A percentile compares a stretch with the other conserved stretches of the same genome.
phyloP scores from a whole-genome alignment of 2,113 vertebrate genomes.

The Sinocyclocheilus grahami region DNA sequence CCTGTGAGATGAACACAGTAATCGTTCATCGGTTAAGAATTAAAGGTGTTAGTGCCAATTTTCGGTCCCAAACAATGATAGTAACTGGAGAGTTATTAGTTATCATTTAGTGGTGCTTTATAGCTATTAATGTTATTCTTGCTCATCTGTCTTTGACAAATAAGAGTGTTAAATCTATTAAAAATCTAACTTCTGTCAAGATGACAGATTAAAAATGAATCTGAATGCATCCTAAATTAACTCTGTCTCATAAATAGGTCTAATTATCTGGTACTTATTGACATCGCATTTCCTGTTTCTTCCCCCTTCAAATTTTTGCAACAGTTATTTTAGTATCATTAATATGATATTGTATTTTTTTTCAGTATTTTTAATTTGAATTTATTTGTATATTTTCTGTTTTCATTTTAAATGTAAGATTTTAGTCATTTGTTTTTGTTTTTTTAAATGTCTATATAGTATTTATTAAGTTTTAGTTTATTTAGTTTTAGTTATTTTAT shows the following conservation, averaged over 20 bases:
- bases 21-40: not conserved
- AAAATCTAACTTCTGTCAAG: not conserved
- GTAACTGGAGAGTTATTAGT: not conserved
- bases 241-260: not conserved
- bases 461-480: too few relatives aligned
- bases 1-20: not conserved
- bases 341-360: too few relatives aligned
- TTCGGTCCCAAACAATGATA: not conserved
- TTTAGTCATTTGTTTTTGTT: too few relatives aligned
- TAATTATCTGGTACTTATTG: not conserved
- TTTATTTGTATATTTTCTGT: too few relatives aligned
- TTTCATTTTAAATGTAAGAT: too few relatives aligned
- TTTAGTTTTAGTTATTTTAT: too few relatives aligned
- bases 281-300: too few relatives aligned
- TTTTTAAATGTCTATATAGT: too few relatives aligned
- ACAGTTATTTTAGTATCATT: too few relatives aligned
- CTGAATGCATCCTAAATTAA: conserved; percentile 1
- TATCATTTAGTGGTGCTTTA: not conserved
- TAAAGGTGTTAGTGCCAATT: not conserved
- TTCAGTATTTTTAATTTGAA: too few relatives aligned
- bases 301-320: too few relatives aligned
- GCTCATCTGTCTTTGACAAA: not conserved
- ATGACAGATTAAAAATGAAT: too few relatives aligned
- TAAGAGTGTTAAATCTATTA: not conserved
- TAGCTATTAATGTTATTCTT: not conserved